Conservation (phyloP, 2,797 vertebrate genomes). For the Aeoliscus strigatus region DNA sequence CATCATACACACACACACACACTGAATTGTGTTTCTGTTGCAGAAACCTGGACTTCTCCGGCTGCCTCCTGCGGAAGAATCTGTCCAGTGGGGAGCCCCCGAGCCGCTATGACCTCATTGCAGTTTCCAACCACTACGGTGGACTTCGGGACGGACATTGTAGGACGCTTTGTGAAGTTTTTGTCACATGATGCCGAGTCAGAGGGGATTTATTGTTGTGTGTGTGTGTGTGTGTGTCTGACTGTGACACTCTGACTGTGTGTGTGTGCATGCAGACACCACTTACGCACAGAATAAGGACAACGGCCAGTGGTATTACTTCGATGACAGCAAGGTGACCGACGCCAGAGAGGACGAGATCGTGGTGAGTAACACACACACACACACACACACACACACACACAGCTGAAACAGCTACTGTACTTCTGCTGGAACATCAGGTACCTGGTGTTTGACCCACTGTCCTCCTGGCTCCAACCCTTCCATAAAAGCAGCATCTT, state of each 20-base stretch:
- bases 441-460: no score
- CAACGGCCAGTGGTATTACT: conserved; percentile 86
- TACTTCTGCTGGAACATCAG: no score
- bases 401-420: no score
- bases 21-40: conserved; percentile 6
- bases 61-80: conserved; percentile 78
- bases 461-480: no score
- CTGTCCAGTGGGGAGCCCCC: conserved; percentile 69
- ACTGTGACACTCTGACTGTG: conserved; percentile 2
- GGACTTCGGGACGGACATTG: conserved; percentile 86
- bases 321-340: conserved; percentile 87
- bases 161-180: no score
- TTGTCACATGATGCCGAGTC: no score
- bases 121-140: conserved; percentile 88
- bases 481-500: no score
- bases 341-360: conserved; percentile 81
- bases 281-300: conserved; percentile 86
- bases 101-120: conserved; percentile 85
- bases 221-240: conserved; percentile 4
- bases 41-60: conserved; percentile 83
- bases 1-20: not conserved
- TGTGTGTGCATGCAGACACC: conserved; percentile 71
- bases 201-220: no score
- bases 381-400: not conserved
- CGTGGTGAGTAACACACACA: conserved; percentile 69